Evolutionary conservation across 2,888 invertebrate species (phyloP).

Genomic region (Ormyrus thymus): DNA sequence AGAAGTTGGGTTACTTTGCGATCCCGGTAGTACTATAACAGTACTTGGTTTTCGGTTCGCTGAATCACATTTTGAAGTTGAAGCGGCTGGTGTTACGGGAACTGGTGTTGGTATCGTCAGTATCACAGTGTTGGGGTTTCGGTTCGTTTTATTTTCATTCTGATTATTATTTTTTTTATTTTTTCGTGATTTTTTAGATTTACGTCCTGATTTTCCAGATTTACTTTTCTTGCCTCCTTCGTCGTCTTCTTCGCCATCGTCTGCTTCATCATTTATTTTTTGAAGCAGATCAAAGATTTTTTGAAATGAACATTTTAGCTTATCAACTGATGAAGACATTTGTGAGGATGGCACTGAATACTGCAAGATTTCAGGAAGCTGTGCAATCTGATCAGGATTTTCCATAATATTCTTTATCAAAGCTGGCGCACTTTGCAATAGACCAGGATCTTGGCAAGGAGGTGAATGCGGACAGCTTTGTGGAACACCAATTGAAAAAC

Average conservation of each 20-base stretch:
- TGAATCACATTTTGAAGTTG: neutral
- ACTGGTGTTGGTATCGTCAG: constrained; percentile 10
- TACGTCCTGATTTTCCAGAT: constrained; percentile 13
- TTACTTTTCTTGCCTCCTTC: constrained; percentile 27
- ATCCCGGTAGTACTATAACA: too few species aligned
- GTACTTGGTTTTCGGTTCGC: too few species aligned
- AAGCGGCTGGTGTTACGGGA: neutral
- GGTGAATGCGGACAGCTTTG: neutral
- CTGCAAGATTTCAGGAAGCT: constrained; percentile 34
- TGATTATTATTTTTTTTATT: neutral
- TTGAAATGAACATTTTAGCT: constrained; percentile 22
- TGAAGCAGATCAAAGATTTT: constrained; percentile 36
- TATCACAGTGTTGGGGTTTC: constrained; percentile 13
- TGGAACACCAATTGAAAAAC: constrained; percentile 4
- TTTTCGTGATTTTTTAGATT: constrained; percentile 23
- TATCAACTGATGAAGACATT: constrained; percentile 35
- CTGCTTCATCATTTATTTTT: neutral
- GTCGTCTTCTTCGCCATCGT: constrained; percentile 57
- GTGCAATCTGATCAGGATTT: constrained; percentile 40
- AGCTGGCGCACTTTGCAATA: constrained; percentile 43
- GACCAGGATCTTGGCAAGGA: neutral
- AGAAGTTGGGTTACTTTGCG: too few species aligned
- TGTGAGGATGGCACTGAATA: constrained; percentile 28
- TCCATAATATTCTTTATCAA: constrained; percentile 40
- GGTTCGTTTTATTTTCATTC: constrained; percentile 11